A percentile compares a stretch with the other conserved stretches of the same genome.
Conservation (phyloP, 1,140 invertebrate species). For the Magallana angulata region DNA sequence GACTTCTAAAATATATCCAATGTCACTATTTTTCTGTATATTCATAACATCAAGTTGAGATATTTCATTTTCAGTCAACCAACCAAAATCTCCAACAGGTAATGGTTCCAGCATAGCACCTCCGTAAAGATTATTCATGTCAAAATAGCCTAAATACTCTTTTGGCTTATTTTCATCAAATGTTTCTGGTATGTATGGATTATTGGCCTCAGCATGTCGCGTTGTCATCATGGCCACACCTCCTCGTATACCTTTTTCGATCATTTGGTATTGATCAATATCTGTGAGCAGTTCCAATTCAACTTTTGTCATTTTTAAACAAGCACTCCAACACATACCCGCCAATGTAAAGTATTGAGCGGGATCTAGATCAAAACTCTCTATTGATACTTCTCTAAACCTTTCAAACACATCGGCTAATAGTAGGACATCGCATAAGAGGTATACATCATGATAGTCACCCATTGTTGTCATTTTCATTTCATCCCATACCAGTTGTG, state of each 20-base stretch:
- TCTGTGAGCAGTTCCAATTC: conserved; percentile 43
- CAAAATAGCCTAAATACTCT: too few species aligned
- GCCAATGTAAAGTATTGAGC: conserved; percentile 35
- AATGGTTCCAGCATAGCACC: too few species aligned
- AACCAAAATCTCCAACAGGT: conserved; percentile 36
- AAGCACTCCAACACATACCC: conserved; percentile 37
- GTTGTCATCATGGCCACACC: conserved; percentile 21
- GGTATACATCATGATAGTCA: conserved; percentile 32
- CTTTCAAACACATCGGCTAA: conserved; percentile 46
- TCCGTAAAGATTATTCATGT: too few species aligned
- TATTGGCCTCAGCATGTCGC: too few species aligned
- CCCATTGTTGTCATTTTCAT: conserved; percentile 43
- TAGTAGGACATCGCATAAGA: conserved; percentile 36
- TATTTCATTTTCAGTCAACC: conserved; percentile 49
- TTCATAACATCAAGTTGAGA: conserved; percentile 71
- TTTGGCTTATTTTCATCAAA: too few species aligned
- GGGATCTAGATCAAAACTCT: neutral
- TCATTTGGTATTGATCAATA: conserved; percentile 31
- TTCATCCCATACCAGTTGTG: conserved; percentile 15
- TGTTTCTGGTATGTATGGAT: too few species aligned
- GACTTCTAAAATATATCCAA: conserved; percentile 82
- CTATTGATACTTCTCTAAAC: conserved; percentile 13
- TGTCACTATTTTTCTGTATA: conserved; percentile 72
- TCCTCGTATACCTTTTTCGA: conserved; percentile 38
- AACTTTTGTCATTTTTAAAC: neutral